Evolutionary conservation across 2,113 vertebrate species (phyloP), one percentile per base, ranked within the genome.

Genomic region (Hippopotamus amphibius): DNA sequence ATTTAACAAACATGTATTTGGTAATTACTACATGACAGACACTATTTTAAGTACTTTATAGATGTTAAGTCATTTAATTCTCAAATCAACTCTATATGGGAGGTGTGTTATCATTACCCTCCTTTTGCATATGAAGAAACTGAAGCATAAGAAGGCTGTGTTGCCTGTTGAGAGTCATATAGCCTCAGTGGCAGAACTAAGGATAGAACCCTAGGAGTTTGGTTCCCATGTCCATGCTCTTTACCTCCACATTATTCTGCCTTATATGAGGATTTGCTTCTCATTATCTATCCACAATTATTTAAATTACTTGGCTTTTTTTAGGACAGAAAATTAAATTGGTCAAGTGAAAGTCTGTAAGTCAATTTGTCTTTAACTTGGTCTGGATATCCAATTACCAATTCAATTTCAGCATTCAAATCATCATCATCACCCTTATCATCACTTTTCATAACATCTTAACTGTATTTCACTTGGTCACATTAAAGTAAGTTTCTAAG

Each of bases 401-500:
- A 41, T 84, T 72, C 53, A 43, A 10, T 37, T 85, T 69, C 41
- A 68, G 21, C 57, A 37, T 24, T 80, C 26, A 93, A 43, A 46
- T 15, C n/a, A n/a, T 55, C 37, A 55, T 61, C 24, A 72, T 30
- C 24, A 50, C 53, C 48, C 55, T 57, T 57, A 79, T 83, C 7
- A 22, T 61, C 3, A 82, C 80, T 89, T 74, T 87, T 79, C 11
- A 19, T 80, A 43, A 19, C 8, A 33, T 71, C 16, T 69, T 90
- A 91, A 41, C 2, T 82, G 9, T 79, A 55, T 83, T 88, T 79
- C 19, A 55, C 28, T 61, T 79, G 22, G 5, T 88, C 24, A 63
- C 17, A 93, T 43, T 88, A 81, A 88, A 76, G 15, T 55, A 79
- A 90, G 26, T 79, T 96, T 84, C 0, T 12, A 91, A 84, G 72